Conservation (phyloP, 2,113 vertebrate genomes). For the Clinocottus analis region DNA sequence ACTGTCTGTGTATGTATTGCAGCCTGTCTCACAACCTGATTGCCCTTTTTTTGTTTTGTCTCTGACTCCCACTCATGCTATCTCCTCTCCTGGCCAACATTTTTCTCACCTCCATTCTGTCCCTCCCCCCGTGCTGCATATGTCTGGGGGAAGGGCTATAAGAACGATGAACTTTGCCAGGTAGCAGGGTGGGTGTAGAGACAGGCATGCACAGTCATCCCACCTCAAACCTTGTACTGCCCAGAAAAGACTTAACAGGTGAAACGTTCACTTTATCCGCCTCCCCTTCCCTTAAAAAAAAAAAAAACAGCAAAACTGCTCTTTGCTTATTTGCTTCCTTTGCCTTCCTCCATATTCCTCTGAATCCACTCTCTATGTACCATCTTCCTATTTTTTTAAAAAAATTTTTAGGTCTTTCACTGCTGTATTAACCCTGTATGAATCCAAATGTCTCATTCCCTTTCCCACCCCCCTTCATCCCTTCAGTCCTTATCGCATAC, state of each 20-base stretch:
- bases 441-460: conserved; percentile 3
- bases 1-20: conserved; percentile 34
- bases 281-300: background rate
- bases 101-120: conserved; percentile 12
- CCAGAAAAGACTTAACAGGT: conserved; percentile 12
- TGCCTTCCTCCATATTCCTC: background rate
- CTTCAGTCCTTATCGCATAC: background rate
- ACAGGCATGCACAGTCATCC: conserved; percentile 12
- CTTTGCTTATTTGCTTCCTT: background rate
- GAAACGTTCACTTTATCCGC: conserved; percentile 5
- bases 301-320: conserved; percentile 1
- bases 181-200: conserved; percentile 25
- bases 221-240: conserved; percentile 10
- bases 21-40: conserved; percentile 10
- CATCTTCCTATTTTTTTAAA: background rate
- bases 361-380: background rate
- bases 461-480: background rate
- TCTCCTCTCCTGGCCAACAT: background rate
- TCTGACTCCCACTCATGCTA: conserved; percentile 30
- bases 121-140: conserved; percentile 11
- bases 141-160: conserved; percentile 35
- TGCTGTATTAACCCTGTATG: background rate
- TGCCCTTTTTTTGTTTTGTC: conserved; percentile 18
- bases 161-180: conserved; percentile 45
- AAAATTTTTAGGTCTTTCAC: background rate